These are phyloP conservation scores for Elgaria multicarinata DNA, from an alignment of 2,113 vertebrate species.

Conservation along the genomic window DNA sequence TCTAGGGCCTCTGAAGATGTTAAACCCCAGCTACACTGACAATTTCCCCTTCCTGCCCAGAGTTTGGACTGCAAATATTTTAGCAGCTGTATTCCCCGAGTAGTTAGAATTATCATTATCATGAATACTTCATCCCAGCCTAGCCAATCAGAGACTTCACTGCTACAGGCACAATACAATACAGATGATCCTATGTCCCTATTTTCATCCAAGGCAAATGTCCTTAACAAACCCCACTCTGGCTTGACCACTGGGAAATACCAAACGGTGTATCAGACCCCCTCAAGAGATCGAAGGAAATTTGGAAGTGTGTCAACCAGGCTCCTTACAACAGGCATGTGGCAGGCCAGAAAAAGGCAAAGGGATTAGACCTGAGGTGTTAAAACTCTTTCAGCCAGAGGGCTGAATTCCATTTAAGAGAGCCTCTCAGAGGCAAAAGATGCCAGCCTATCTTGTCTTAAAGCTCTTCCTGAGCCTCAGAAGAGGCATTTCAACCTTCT, in stretches of 20 bases:
- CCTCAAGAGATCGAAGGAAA: neutral
- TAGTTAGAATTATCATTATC: neutral
- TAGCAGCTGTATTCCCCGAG: neutral
- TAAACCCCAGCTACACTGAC: neutral
- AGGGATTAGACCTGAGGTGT: neutral
- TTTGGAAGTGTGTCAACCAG: neutral
- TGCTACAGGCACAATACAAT: neutral
- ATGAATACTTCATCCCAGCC: neutral
- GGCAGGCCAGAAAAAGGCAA: neutral
- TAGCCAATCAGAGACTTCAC: neutral
- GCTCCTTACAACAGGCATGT: neutral
- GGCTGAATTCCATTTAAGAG: too few species aligned
- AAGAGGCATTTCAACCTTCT: too few species aligned
- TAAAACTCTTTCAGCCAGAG: too few species aligned
- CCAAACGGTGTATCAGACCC: neutral
- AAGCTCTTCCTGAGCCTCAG: too few species aligned
- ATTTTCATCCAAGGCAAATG: neutral
- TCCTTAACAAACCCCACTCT: neutral
- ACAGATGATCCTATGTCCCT: neutral
- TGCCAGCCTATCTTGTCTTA: too few species aligned
- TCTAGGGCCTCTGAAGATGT: neutral
- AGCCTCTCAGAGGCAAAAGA: too few species aligned
- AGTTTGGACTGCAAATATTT: neutral
- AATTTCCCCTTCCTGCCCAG: neutral
- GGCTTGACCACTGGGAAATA: neutral